phyloP scores from a whole-genome alignment of 2,797 vertebrate genomes.

The Sebastes wilsoni region DNA sequence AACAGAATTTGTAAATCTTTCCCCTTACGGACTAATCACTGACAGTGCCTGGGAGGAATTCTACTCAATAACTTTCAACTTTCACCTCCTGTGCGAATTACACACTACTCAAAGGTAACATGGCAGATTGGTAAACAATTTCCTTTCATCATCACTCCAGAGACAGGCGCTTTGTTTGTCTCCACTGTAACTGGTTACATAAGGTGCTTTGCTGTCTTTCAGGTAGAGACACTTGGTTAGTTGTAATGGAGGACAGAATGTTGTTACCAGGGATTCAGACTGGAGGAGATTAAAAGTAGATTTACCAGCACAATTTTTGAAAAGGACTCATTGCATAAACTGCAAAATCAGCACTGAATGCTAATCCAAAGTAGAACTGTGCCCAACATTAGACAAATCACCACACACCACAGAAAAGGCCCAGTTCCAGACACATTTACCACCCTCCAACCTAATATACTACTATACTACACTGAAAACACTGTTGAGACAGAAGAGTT shows the following conservation, averaged over 20 bases:
- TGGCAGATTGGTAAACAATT: slow-evolving; percentile 41
- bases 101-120: not conserved
- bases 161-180: slow-evolving; percentile 37
- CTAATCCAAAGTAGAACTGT: not conserved
- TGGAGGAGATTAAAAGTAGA: slow-evolving; percentile 24
- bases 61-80: slow-evolving; percentile 25
- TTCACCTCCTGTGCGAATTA: slow-evolving; percentile 31
- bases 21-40: not conserved
- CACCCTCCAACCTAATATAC: not conserved
- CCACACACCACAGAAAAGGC: not conserved
- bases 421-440: not conserved
- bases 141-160: slow-evolving; percentile 41
- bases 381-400: not conserved
- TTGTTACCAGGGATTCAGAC: slow-evolving; percentile 21
- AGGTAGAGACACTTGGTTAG: slow-evolving; percentile 32
- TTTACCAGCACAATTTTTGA: slow-evolving; percentile 5
- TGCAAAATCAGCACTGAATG: slow-evolving; percentile 4
- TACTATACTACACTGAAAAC: not conserved
- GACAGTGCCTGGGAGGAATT: not conserved
- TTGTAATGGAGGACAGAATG: slow-evolving; percentile 37
- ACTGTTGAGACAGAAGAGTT: not conserved
- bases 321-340: slow-evolving; percentile 5
- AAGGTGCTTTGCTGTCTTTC: slow-evolving; percentile 25
- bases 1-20: not conserved
- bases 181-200: slow-evolving; percentile 24